Base-by-base conservation (phyloP, 2,113 vertebrate species). In the Trichomycterus rosablanca region DNA sequence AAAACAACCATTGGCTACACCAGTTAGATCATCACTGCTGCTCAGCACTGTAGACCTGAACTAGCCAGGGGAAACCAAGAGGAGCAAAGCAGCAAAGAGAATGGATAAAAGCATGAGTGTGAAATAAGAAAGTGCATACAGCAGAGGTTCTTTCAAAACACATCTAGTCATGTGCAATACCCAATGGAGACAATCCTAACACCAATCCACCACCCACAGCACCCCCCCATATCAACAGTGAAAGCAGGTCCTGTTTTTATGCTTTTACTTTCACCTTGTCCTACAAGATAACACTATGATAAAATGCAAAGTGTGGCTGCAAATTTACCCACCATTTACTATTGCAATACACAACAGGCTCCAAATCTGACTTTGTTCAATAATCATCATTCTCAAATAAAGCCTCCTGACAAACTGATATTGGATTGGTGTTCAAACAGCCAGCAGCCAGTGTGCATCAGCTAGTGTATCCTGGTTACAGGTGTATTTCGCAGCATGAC, bases 111-210 rank as follows among this genome's bases (percentile, higher is more conserved):
- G n/a, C n/a, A n/a, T n/a, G n/a, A n/a, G n/a, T n/a, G n/a, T 15
- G 1, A 34, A 52, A 52, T 18, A 18, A 32, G 28, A 15, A 32
- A 28, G 4, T 19, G 15, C 43, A 59, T 66, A n/a, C n/a, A n/a
- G n/a, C n/a, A n/a, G n/a, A n/a, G n/a, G n/a, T n/a, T n/a, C n/a
- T n/a, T n/a, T 49, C 71, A 15, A 42, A 64, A 72, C 52, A 74
- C 43, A 66, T 5, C 59, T 54, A 67, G 12, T n/a, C n/a, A n/a
- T 49, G 51, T 67, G 75, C 71, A 78, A 78, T 63, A 73, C 68
- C 74, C 75, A 59, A 18, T 51, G 59, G 69, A 60, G 69, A 60
- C 50, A 53, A 49, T n/a, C n/a, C n/a, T 67, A 34, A 50, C 62
- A 49, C 30, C 55, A 35, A 4, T 8, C 48, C 52, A 6, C 9